Conservation (phyloP, 2,113 vertebrate species). For the Gobiocypris rarus region DNA sequence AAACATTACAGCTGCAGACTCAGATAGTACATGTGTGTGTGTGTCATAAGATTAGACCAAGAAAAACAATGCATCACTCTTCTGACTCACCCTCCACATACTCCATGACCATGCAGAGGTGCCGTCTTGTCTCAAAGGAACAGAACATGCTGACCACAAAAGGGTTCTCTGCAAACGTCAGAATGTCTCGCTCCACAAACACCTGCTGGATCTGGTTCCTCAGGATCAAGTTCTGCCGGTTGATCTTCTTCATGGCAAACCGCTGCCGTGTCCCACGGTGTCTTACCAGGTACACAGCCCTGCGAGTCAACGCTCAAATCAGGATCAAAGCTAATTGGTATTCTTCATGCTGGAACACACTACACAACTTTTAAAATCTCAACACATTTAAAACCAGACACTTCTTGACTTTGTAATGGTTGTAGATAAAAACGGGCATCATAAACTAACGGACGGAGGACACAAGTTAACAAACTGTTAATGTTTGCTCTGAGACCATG, state of each 20-base stretch:
- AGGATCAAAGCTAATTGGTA: background rate
- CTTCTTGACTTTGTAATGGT: background rate
- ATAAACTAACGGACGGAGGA: background rate
- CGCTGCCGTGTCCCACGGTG: conserved; percentile 90
- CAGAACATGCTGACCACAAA: conserved; percentile 99
- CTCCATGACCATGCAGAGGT: conserved; percentile 98
- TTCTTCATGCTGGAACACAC: background rate
- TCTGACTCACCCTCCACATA: conserved; percentile 89
- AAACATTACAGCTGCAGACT: background rate
- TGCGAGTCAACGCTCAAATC: conserved; percentile 56
- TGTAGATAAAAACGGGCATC: background rate
- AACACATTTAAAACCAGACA: background rate
- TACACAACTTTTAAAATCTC: background rate
- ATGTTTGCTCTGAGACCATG: background rate
- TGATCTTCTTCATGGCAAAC: conserved; percentile 97
- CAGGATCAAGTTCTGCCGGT: conserved; percentile 93
- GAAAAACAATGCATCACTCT: background rate
- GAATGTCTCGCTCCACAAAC: conserved; percentile 95
- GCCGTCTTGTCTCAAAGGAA: conserved; percentile 91
- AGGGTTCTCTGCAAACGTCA: conserved; percentile 95
- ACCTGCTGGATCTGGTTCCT: conserved; percentile 98
- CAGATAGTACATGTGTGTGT: no score
- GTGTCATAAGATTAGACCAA: background rate
- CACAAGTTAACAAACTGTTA: background rate
- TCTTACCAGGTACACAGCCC: conserved; percentile 90